These are phyloP conservation scores for Apostichopus leukothele DNA, from an alignment of 53 echinoderm and acorn worm species.

Conservation along the genomic window DNA sequence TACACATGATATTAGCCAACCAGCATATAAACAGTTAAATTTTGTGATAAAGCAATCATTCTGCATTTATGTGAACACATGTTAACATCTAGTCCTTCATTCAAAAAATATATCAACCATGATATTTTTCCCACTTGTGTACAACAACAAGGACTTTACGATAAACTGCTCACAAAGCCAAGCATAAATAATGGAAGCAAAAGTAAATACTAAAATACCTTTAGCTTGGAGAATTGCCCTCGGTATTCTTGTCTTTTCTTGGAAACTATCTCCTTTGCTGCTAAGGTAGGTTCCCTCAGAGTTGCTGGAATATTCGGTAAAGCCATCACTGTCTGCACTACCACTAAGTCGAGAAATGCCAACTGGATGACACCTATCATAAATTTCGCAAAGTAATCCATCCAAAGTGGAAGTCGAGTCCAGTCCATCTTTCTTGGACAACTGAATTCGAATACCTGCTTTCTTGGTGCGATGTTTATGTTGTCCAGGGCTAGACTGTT, in stretches of 20 bases:
- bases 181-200: no score
- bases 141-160: no score
- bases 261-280: constrained; percentile 95
- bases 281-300: constrained; percentile 90
- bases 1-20: no score
- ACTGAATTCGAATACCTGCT: constrained; percentile 18
- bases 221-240: constrained; percentile 45
- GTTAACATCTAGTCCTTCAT: no score
- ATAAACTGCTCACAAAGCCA: no score
- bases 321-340: constrained; percentile 92
- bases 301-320: constrained; percentile 91
- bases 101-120: no score
- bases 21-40: no score
- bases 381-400: constrained; percentile 87
- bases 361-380: constrained; percentile 79
- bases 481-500: neutral
- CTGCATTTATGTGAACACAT: no score
- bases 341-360: constrained; percentile 44
- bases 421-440: neutral
- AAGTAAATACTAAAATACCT: constrained; percentile 16
- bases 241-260: constrained; percentile 61
- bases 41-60: no score
- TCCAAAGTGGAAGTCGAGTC: constrained; percentile 70
- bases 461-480: constrained; percentile 1
- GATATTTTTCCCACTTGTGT: no score